Conservation (phyloP, 2,113 vertebrate genomes). For the human region GRCh38 chr9:18193501-18194000, state of each 20-base stretch:
- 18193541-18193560: background rate
- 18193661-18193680: background rate
- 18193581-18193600: background rate
- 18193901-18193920: background rate
- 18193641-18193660: background rate
- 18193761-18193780: background rate
- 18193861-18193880: background rate
- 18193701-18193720: background rate
- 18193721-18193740: background rate
- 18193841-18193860: background rate
- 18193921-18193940: background rate
- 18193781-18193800: background rate
- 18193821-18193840: background rate
- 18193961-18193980: background rate
- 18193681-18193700: background rate
- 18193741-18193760: background rate
- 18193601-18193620: background rate
- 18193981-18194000: background rate
- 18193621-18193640: background rate
- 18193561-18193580: background rate
- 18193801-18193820: background rate
- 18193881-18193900: background rate
- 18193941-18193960: background rate
- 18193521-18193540: background rate
- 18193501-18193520: accelerated